A percentile compares a stretch with the other conserved stretches of the same genome.
These are phyloP conservation scores for Tenthredo livida DNA, from an alignment of 2,888 invertebrate genomes.

Conservation along the genomic window DNA sequence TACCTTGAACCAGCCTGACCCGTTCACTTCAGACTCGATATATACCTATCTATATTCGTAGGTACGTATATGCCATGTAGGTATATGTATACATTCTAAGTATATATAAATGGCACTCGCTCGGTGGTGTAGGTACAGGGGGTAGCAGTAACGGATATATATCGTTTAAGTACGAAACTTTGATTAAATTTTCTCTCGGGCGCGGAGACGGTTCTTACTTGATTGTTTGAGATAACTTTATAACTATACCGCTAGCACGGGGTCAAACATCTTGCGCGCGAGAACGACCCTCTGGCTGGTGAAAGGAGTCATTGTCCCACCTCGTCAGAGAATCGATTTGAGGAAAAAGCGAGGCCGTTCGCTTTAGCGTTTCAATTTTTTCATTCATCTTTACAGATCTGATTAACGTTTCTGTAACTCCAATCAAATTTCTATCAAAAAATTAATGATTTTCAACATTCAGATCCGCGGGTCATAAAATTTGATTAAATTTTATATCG, in stretches of 20 bases:
- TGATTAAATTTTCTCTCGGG: conserved; percentile 64
- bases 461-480: conserved; percentile 54
- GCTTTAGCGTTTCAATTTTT: background rate
- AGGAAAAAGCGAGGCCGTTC: conserved; percentile 46
- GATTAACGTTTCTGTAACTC: background rate
- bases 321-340: conserved; percentile 59
- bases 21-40: conserved; percentile 2
- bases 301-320: conserved; percentile 43
- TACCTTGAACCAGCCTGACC: conserved; percentile 12
- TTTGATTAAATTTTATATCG: conserved; percentile 53
- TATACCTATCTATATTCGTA: background rate
- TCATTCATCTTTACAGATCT: background rate
- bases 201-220: conserved; percentile 64
- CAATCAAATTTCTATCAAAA: background rate
- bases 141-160: conserved; percentile 46
- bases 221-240: conserved; percentile 65
- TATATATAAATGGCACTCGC: conserved; percentile 36
- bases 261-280: conserved; percentile 48
- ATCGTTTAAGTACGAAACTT: conserved; percentile 61
- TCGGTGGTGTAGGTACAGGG: background rate
- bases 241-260: conserved; percentile 54
- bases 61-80: background rate
- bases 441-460: background rate
- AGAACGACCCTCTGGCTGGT: conserved; percentile 37
- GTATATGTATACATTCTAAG: background rate